Evolutionary conservation across 2,797 vertebrate species (phyloP), one percentile per base, ranked within the genome.

Genomic region (Pelobates cultripes): DNA sequence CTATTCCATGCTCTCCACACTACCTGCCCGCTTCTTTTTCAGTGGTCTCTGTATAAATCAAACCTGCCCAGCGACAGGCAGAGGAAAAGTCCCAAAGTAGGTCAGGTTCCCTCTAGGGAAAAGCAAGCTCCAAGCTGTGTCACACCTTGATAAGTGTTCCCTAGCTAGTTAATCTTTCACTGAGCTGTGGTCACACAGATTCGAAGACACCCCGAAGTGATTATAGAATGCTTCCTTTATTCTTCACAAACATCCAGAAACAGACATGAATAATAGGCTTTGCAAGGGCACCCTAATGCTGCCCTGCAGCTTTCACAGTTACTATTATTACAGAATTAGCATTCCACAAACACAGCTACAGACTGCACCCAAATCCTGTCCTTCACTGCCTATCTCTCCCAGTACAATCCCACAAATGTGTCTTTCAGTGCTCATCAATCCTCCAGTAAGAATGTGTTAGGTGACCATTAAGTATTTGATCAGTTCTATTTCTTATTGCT

Each of bases 141-240:
- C 76, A 45, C 85, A 85, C 84, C 87, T 87, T 82, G 85, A 77
- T 81, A 84, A 85, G 83, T 82, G 81, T 81, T 74, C 51, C 53
- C 77, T 68, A 66, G 45, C 51, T 79, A 79, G 78, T 81, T 69
- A 75, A 55, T 78, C 76, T 42, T 68, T 53, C 64, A 51, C 43
- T 51, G 64, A 47, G 44, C 8, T 73, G 70, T 5, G 43, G 77
- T 44, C 71, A 70, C 42, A 15, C 51, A 2, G 78, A 67, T 70
- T 80, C n/a, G 57, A 68, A 61, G 64, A 70, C 7, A 68, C 64
- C 77, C 77, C 64, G 73, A 63, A 79, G 82, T 63, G 14, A 13
- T 70, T 78, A 64, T 43, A 75, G 40, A 44, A 44, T n/a, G 17
- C 40, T 13, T 41, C 45, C 3, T 66, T 43, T 40, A 42, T 41